A percentile compares a stretch with the other conserved stretches of the same genome.
Conservation (phyloP, 2,888 invertebrate genomes). For the Zeuzera pyrina region DNA sequence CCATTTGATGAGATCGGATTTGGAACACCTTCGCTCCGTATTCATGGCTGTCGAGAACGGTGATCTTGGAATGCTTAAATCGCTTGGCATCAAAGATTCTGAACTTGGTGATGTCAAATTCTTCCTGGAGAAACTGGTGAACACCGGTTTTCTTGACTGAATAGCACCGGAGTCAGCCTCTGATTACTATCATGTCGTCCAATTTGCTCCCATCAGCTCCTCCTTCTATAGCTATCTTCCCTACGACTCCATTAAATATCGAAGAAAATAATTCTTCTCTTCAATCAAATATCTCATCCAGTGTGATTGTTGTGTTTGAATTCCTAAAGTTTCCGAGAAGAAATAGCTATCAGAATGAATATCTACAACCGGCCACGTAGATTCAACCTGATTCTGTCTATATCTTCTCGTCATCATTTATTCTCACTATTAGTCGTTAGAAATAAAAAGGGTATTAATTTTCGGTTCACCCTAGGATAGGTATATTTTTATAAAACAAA, state of each 20-base stretch:
- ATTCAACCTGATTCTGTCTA: constrained; percentile 30
- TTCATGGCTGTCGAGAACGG: constrained; percentile 97
- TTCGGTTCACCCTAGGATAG: constrained; percentile 30
- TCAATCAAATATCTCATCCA: constrained; percentile 15
- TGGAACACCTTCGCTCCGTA: constrained; percentile 93
- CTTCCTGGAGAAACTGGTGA: constrained; percentile 95
- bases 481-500: constrained; percentile 48
- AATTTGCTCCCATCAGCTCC: constrained; percentile 79
- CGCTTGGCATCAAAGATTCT: constrained; percentile 94
- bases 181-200: constrained; percentile 79
- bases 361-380: constrained; percentile 64
- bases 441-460: constrained; percentile 29
- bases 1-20: constrained; percentile 87
- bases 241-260: constrained; percentile 67
- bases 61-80: constrained; percentile 93
- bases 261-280: constrained; percentile 39
- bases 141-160: constrained; percentile 97
- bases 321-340: constrained; percentile 13
- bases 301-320: constrained; percentile 37
- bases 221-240: constrained; percentile 81
- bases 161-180: constrained; percentile 81
- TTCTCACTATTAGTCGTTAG: constrained; percentile 12
- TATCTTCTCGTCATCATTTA: neutral
- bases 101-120: constrained; percentile 96
- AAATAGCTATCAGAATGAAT: constrained; percentile 25